These are phyloP conservation scores for Calliphora vomitoria DNA, from an alignment of 2,888 invertebrate species.

Conservation along the genomic window DNA sequence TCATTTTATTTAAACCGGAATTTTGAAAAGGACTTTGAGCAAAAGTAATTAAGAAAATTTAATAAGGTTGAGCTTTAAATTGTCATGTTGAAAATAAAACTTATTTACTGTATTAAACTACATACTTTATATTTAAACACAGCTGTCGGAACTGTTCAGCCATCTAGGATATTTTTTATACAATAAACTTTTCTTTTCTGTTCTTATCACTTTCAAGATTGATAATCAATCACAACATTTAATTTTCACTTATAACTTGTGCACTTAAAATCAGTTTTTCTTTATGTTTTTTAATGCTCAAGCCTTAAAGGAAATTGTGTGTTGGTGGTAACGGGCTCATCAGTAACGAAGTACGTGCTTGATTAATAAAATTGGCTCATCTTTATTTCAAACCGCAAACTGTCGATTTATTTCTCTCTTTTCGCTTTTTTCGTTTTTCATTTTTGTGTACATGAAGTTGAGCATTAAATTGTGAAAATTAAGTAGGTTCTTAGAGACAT, in stretches of 20 bases:
- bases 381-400: slow-evolving; percentile 8
- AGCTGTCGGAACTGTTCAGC: too few relatives aligned
- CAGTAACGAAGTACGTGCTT: slow-evolving; percentile 28
- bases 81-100: too few relatives aligned
- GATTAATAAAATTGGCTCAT: slow-evolving; percentile 22
- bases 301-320: not conserved
- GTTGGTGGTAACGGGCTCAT: not conserved
- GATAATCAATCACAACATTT: slow-evolving; percentile 73
- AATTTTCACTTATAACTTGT: slow-evolving; percentile 63
- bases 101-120: too few relatives aligned
- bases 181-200: not conserved
- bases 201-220: slow-evolving; percentile 13
- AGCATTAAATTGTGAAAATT: slow-evolving; percentile 60
- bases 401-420: not conserved
- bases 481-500: slow-evolving; percentile 29
- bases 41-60: too few relatives aligned
- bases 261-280: slow-evolving; percentile 10
- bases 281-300: not conserved
- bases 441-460: slow-evolving; percentile 7
- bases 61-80: too few relatives aligned
- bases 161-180: not conserved
- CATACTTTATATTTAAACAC: too few relatives aligned
- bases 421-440: not conserved
- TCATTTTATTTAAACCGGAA: not conserved
- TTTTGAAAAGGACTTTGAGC: too few relatives aligned